Evolutionary conservation across 2,113 vertebrate species (phyloP).

Genomic region (Thoracochromis brauschi): DNA sequence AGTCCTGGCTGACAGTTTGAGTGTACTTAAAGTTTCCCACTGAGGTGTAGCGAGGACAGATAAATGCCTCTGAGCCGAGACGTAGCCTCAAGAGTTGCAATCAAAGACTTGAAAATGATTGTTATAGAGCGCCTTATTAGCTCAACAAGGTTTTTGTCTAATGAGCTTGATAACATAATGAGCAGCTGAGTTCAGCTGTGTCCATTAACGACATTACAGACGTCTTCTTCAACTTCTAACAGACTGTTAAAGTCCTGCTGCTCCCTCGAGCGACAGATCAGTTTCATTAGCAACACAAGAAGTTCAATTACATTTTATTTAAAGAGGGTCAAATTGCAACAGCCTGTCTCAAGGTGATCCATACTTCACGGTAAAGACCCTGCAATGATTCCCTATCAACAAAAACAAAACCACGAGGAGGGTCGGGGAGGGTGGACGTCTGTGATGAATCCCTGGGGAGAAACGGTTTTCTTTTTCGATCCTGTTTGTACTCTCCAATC

Average conservation of each 20-base stretch:
- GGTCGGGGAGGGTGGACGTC: background rate
- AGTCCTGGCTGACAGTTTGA: background rate
- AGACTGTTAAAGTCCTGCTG: background rate
- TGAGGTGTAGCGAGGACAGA: background rate
- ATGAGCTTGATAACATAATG: background rate
- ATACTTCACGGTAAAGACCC: background rate
- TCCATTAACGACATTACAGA: background rate
- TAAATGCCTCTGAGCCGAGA: background rate
- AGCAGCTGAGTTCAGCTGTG: background rate
- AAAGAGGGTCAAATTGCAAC: background rate
- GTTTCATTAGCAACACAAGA: background rate
- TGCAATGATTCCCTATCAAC: background rate
- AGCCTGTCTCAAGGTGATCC: background rate
- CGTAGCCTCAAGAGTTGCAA: background rate
- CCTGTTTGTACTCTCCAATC: background rate
- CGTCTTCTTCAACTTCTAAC: background rate
- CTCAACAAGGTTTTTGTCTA: background rate
- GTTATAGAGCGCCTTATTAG: background rate
- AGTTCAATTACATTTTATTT: background rate
- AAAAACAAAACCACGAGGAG: background rate
- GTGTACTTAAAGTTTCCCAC: background rate
- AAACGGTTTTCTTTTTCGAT: rapidly evolving
- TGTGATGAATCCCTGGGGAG: rapidly evolving
- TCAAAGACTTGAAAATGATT: background rate
- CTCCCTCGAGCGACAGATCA: background rate